Evolutionary conservation across 2,888 invertebrate species (phyloP).

Genomic region (Apomyelois bistriatella): DNA sequence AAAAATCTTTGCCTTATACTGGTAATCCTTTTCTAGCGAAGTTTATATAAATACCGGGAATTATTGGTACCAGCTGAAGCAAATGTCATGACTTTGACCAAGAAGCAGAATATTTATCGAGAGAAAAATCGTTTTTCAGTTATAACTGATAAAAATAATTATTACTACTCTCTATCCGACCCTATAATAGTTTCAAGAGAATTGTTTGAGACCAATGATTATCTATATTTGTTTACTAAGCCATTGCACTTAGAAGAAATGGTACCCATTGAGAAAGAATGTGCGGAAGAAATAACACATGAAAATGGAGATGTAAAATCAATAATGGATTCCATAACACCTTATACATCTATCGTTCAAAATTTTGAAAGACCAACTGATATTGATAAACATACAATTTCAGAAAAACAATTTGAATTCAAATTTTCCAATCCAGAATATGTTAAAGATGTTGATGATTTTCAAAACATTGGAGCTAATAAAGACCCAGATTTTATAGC

Average conservation of each 20-base stretch:
- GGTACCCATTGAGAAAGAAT: neutral
- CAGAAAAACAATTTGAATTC: neutral
- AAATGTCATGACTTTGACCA: conserved; percentile 33
- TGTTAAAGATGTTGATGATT: neutral
- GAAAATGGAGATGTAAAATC: neutral
- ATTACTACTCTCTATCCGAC: conserved; percentile 25
- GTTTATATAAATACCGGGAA: conserved; percentile 54
- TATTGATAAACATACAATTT: neutral
- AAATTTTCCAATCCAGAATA: neutral
- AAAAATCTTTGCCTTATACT: conserved; percentile 17
- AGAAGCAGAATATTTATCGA: conserved; percentile 15
- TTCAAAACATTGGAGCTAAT: neutral
- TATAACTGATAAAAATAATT: neutral
- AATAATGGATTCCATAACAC: neutral
- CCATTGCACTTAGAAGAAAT: conserved; percentile 18
- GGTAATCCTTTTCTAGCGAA: conserved; percentile 51
- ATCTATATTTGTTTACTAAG: conserved; percentile 30
- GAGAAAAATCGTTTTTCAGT: neutral
- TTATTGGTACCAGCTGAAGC: conserved; percentile 39
- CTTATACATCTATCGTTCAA: neutral
- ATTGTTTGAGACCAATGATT: conserved; percentile 23
- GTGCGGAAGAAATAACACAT: neutral
- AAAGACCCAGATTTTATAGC: neutral
- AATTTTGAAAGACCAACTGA: neutral
- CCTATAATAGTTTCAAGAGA: conserved; percentile 29